Percentiles rank a stretch among this genome's conserved stretches.
These are phyloP conservation scores for Capreolus pygargus DNA, from an alignment of 2,113 vertebrate genomes.

Conservation along the genomic window DNA sequence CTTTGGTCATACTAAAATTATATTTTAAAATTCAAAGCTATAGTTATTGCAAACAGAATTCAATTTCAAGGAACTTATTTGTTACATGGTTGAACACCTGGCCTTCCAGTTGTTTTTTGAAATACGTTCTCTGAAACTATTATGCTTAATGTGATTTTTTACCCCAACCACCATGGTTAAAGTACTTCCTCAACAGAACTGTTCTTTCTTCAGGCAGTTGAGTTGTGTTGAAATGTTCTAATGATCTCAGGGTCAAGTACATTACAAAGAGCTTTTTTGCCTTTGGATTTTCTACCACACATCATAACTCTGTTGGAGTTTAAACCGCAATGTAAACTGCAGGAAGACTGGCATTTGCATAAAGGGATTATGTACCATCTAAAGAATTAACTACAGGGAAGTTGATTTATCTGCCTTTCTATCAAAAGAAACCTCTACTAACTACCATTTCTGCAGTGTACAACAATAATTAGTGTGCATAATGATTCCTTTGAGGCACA, in stretches of 20 bases:
- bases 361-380: constrained; percentile 29
- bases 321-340: constrained; percentile 25
- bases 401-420: constrained; percentile 46
- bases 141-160: neutral
- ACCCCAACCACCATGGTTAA: neutral
- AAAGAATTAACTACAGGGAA: constrained; percentile 42
- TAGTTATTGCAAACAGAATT: neutral
- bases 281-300: constrained; percentile 30
- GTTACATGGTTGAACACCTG: neutral
- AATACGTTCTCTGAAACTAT: neutral
- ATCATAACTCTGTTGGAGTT: constrained; percentile 38
- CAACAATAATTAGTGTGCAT: constrained; percentile 51
- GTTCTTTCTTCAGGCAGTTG: neutral
- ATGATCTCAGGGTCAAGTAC: constrained; percentile 7
- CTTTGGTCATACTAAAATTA: neutral
- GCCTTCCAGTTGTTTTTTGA: neutral
- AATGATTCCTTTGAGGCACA: constrained; percentile 31
- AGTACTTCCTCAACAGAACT: neutral
- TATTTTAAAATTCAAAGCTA: neutral
- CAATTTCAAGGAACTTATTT: neutral
- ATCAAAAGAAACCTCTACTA: constrained; percentile 38
- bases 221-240: constrained; percentile 2
- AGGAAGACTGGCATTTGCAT: constrained; percentile 21
- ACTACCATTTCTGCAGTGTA: constrained; percentile 1
- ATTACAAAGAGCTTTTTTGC: constrained; percentile 23